These are phyloP conservation scores for Unio delphinus DNA, from an alignment of 2,888 invertebrate species.

Conservation along the genomic window DNA sequence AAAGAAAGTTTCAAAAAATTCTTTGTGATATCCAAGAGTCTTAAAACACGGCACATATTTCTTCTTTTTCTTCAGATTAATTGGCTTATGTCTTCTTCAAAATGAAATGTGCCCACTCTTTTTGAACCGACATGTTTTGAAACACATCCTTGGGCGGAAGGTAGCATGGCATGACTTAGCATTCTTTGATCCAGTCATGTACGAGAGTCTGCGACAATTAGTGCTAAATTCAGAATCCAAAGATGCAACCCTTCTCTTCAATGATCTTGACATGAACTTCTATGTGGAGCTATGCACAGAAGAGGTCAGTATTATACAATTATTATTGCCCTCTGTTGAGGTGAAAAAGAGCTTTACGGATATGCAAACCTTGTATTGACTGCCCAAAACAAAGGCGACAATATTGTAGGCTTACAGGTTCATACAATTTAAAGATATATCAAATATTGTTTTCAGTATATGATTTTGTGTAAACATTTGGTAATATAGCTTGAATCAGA, in stretches of 20 bases:
- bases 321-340: too few relatives aligned
- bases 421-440: too few relatives aligned
- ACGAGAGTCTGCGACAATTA: slow-evolving; percentile 94
- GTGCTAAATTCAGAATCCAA: slow-evolving; percentile 71
- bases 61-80: slow-evolving; percentile 79
- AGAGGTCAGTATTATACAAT: slow-evolving; percentile 76
- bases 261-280: slow-evolving; percentile 88
- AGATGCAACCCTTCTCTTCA: slow-evolving; percentile 71
- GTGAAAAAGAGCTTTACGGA: too few relatives aligned
- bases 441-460: too few relatives aligned
- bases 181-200: slow-evolving; percentile 97
- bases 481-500: too few relatives aligned
- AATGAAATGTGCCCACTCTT: slow-evolving; percentile 98
- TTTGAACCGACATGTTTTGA: slow-evolving; percentile 95
- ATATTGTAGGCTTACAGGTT: too few relatives aligned
- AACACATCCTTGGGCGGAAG: slow-evolving; percentile 91
- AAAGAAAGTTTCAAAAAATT: too few relatives aligned
- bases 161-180: slow-evolving; percentile 98
- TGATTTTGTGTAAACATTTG: too few relatives aligned
- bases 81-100: slow-evolving; percentile 96
- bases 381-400: too few relatives aligned
- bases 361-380: too few relatives aligned
- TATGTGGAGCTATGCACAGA: slow-evolving; percentile 94
- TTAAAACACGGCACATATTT: not conserved
- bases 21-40: not conserved